Conservation (phyloP, 2,888 invertebrate species). For the Neocrepidodera transversa region DNA sequence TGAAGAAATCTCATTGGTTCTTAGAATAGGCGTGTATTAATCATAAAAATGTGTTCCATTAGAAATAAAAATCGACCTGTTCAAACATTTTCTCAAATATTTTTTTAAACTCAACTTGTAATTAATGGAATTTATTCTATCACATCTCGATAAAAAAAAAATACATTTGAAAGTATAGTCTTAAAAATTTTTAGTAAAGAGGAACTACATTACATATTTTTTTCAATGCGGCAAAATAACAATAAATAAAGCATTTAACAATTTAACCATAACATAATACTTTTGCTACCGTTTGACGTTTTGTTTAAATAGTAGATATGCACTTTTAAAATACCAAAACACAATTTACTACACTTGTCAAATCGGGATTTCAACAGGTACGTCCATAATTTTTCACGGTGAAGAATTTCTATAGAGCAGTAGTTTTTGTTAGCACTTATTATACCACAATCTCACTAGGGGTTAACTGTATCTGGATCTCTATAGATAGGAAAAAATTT, state of each 20-base stretch:
- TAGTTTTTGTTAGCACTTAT: constrained; percentile 23
- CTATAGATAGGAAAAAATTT: constrained; percentile 14
- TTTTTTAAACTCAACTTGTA: no score
- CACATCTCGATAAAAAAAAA: no score
- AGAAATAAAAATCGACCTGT: no score
- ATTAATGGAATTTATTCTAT: no score
- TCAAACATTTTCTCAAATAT: no score
- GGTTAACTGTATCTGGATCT: constrained; percentile 35
- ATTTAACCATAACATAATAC: constrained; percentile 21
- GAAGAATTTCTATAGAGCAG: neutral
- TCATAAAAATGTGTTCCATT: no score
- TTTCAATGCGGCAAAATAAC: no score
- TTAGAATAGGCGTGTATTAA: no score
- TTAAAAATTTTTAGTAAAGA: no score
- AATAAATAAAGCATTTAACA: neutral
- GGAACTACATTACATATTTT: no score
- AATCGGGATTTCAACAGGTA: constrained; percentile 25
- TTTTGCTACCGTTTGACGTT: constrained; percentile 8
- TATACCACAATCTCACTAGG: constrained; percentile 30
- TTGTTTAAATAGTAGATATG: constrained; percentile 7
- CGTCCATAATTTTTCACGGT: constrained; percentile 14
- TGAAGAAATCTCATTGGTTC: no score
- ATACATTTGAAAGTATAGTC: no score
- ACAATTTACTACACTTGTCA: constrained; percentile 30
- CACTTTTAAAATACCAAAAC: constrained; percentile 13